phyloP scores from a whole-genome alignment of 2,797 vertebrate species.

The Meda fulgida region DNA sequence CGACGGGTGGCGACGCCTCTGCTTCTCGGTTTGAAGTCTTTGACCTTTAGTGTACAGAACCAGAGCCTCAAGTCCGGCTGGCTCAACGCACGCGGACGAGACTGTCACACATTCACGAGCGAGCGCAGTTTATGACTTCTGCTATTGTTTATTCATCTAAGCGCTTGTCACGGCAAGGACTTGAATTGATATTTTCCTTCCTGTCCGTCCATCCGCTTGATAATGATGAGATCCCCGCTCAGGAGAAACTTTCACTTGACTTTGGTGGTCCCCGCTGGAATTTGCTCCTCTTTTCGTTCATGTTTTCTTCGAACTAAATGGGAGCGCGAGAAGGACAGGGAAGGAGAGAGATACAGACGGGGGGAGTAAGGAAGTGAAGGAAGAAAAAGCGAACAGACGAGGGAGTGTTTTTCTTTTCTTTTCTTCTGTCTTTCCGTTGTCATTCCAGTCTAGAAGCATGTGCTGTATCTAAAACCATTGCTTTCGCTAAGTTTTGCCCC shows the following conservation, averaged over 20 bases:
- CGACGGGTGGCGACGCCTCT: constrained; percentile 75
- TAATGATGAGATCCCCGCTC: constrained; percentile 36
- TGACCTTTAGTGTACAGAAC: constrained; percentile 60
- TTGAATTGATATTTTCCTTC: constrained; percentile 59
- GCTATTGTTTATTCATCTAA: constrained; percentile 42
- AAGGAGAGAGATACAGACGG: constrained; percentile 36
- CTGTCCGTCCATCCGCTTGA: constrained; percentile 51
- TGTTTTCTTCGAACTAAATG: constrained; percentile 68
- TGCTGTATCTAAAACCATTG: neutral
- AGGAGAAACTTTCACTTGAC: constrained; percentile 65
- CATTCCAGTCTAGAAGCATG: constrained; percentile 55
- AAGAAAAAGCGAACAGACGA: constrained; percentile 55
- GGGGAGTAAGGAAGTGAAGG: constrained; percentile 62
- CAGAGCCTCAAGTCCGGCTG: constrained; percentile 46
- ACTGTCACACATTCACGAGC: constrained; percentile 58
- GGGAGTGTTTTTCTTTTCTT: constrained; percentile 58
- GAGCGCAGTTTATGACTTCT: constrained; percentile 36
- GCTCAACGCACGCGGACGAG: constrained; percentile 33
- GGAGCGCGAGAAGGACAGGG: constrained; percentile 33
- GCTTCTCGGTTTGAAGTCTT: constrained; percentile 67
- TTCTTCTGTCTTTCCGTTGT: constrained; percentile 56
- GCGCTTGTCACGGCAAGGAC: constrained; percentile 42
- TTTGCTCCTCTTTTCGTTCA: constrained; percentile 72
- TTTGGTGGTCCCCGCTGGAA: constrained; percentile 62
- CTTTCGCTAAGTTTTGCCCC: neutral